Conservation (phyloP, 2,113 vertebrate genomes). For the Athene cunicularia region DNA sequence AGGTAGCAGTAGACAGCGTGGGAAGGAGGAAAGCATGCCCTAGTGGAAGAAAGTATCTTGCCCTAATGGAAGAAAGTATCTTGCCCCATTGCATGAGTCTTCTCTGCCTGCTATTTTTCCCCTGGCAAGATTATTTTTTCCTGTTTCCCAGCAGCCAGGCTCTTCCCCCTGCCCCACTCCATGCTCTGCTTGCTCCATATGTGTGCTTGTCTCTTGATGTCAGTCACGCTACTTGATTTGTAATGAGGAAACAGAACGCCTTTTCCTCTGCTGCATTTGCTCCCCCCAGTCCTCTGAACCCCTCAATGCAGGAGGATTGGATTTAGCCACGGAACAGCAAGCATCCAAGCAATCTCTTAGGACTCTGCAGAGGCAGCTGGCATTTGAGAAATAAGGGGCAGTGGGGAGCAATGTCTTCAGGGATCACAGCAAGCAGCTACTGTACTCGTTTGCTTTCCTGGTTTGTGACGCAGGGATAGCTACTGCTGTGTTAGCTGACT, state of each 20-base stretch:
- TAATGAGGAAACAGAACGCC: not conserved
- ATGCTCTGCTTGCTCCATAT: not conserved
- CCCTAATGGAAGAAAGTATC: not conserved
- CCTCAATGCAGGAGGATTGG: not conserved
- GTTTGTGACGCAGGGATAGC: not conserved
- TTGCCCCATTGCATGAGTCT: not conserved
- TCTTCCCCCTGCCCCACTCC: not conserved
- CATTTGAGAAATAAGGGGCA: not conserved
- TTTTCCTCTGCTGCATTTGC: not conserved
- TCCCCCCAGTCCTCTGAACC: not conserved
- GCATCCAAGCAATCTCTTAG: not conserved
- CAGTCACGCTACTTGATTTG: slow-evolving; percentile 20
- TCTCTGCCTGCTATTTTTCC: not conserved
- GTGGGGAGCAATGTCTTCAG: not conserved
- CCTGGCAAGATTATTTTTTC: not conserved
- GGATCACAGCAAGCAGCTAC: not conserved
- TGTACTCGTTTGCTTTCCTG: not conserved
- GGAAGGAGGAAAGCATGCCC: not conserved
- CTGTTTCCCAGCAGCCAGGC: not conserved
- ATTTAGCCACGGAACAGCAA: slow-evolving; percentile 8
- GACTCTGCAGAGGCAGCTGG: not conserved
- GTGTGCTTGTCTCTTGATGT: not conserved
- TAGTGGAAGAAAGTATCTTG: not conserved
- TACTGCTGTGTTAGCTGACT: not conserved
- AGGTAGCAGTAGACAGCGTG: not conserved